Conservation (phyloP, 2,113 vertebrate species). For the Paralichthys olivaceus region DNA sequence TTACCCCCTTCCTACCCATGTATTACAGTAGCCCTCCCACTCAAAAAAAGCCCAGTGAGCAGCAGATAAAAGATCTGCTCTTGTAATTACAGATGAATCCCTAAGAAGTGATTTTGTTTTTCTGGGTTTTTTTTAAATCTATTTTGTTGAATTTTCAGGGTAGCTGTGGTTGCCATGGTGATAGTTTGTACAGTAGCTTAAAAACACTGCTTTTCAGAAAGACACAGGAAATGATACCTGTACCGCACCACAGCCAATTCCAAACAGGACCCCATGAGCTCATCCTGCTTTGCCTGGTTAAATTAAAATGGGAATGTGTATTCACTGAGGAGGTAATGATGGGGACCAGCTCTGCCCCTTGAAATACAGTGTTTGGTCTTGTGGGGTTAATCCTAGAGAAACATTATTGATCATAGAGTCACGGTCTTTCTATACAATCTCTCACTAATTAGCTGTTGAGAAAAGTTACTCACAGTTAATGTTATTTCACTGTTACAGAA, state of each 20-base stretch:
- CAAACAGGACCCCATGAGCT: conserved; percentile 58
- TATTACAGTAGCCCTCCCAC: conserved; percentile 25
- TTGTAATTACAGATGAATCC: conserved; percentile 33
- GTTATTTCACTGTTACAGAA: background rate
- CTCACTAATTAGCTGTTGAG: background rate
- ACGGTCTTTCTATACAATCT: background rate
- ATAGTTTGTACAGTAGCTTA: conserved; percentile 71
- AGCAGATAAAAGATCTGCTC: conserved; percentile 28
- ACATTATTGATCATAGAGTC: conserved; percentile 16
- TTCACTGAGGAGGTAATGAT: conserved; percentile 33
- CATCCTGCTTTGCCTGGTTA: conserved; percentile 61
- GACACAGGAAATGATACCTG: conserved; percentile 68
- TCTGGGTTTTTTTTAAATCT: conserved; percentile 4
- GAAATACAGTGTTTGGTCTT: conserved; percentile 33
- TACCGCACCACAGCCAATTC: conserved; percentile 46
- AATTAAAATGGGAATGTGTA: conserved; percentile 67
- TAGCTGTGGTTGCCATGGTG: conserved; percentile 69
- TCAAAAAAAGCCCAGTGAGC: background rate
- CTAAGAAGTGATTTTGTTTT: conserved; percentile 42
- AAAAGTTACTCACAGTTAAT: conserved; percentile 9
- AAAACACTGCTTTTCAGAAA: conserved; percentile 53
- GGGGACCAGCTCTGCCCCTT: conserved; percentile 10
- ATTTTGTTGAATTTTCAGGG: conserved; percentile 57
- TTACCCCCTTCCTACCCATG: conserved; percentile 8
- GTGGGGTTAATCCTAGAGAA: conserved; percentile 15